These are phyloP conservation scores for Isaurus tuberculatus DNA, from an alignment of 92 coral and sea anemone species.

Conservation along the genomic window DNA sequence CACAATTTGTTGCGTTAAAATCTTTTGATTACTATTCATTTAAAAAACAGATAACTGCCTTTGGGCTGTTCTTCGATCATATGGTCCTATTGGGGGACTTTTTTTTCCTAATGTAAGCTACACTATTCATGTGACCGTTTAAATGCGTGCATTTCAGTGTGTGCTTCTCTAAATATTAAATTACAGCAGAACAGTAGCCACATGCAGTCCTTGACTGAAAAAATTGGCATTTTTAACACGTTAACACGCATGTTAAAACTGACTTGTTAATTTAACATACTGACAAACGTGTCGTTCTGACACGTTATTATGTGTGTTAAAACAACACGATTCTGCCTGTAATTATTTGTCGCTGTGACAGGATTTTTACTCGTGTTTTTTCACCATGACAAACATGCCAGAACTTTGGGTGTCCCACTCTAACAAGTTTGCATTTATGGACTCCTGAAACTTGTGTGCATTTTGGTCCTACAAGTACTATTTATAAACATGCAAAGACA, in stretches of 20 bases:
- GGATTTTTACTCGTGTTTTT: constrained; percentile 22
- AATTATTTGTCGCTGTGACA: neutral
- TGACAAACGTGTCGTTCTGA: neutral
- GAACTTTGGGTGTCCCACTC: neutral
- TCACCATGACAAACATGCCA: constrained; percentile 10
- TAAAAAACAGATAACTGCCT: neutral
- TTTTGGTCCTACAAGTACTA: constrained; percentile 1
- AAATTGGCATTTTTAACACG: neutral
- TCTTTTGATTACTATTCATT: neutral
- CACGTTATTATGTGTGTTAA: neutral
- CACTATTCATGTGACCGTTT: no score
- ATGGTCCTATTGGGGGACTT: no score
- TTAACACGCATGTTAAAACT: neutral
- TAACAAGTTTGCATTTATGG: neutral
- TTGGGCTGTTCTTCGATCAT: neutral
- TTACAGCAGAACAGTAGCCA: no score
- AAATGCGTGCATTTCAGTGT: no score
- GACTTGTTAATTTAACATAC: neutral
- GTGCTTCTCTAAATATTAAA: no score
- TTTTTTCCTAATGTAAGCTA: no score
- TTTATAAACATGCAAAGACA: constrained; percentile 25
- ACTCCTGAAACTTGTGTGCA: neutral
- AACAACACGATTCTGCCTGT: constrained; percentile 11
- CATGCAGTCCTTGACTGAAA: no score
- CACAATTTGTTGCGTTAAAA: neutral